phyloP scores from a whole-genome alignment of 2,797 vertebrate species.

The Numenius phaeopus region DNA sequence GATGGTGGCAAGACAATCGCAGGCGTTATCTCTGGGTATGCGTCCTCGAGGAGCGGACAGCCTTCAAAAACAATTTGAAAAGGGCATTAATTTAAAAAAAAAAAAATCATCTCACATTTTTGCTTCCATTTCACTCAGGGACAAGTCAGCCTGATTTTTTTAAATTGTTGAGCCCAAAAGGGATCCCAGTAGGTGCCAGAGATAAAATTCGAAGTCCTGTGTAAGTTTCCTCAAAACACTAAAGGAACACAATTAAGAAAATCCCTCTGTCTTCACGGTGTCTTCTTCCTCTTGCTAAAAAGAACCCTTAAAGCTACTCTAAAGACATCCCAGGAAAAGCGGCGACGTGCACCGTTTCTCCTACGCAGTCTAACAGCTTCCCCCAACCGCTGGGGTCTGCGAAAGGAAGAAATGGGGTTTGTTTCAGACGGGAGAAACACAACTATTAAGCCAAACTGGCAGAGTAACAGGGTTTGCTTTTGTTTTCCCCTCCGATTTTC shows the following conservation, averaged over 20 bases:
- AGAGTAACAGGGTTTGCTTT: background rate
- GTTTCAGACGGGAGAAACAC: background rate
- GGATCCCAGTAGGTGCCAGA: background rate
- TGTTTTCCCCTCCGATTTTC: background rate
- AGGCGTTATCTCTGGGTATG: background rate
- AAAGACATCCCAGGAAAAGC: background rate
- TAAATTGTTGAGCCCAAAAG: background rate
- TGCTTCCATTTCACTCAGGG: background rate
- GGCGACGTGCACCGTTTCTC: background rate
- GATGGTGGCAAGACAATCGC: background rate
- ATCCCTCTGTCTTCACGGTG: background rate
- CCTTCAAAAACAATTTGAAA: background rate
- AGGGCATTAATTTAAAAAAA: background rate
- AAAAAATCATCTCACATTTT: background rate
- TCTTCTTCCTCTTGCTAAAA: background rate
- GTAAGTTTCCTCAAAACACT: background rate
- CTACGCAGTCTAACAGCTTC: background rate
- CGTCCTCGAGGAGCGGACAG: background rate
- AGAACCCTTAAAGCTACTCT: background rate
- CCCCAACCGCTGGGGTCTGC: background rate
- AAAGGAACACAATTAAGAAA: background rate
- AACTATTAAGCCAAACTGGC: background rate
- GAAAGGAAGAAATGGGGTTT: background rate
- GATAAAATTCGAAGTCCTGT: background rate
- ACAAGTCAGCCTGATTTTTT: background rate